Evolutionary conservation across 2,113 vertebrate genomes (phyloP).

Genomic region (Oophaga pumilio): DNA sequence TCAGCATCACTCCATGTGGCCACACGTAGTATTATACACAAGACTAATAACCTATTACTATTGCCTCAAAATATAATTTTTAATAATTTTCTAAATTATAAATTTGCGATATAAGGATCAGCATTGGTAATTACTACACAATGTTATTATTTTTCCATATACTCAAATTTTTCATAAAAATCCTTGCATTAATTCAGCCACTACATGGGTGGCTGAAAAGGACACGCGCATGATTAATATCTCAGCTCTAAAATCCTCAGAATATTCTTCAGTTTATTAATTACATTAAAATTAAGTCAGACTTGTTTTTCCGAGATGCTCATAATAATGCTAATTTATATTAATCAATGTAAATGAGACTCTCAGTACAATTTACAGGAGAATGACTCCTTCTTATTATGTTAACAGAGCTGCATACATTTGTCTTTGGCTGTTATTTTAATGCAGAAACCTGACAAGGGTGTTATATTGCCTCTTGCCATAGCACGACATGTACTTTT

Average conservation of each 20-base stretch:
- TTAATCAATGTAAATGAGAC: conserved; percentile 49
- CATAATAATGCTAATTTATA: conserved; percentile 39
- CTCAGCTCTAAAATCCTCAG: conserved; percentile 3
- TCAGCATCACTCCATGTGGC: background rate
- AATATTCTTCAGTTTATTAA: conserved; percentile 34
- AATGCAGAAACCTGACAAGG: conserved; percentile 21
- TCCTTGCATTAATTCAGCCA: background rate
- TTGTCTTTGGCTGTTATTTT: conserved; percentile 44
- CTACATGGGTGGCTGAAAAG: background rate
- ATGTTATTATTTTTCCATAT: background rate
- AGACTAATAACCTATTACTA: too few relatives aligned
- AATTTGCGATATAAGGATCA: background rate
- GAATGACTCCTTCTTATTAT: conserved; percentile 33
- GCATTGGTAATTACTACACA: background rate
- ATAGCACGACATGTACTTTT: conserved; percentile 46
- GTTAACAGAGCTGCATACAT: conserved; percentile 26
- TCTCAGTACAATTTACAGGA: conserved; percentile 42
- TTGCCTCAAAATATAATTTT: too few relatives aligned
- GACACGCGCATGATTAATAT: conserved; percentile 18
- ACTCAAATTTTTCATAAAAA: background rate
- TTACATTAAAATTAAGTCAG: conserved; percentile 38
- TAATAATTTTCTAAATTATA: background rate
- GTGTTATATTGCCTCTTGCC: conserved; percentile 3
- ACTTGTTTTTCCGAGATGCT: conserved; percentile 26
- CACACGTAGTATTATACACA: background rate